Evolutionary conservation across 2,888 invertebrate genomes (phyloP).

Genomic region (Pterostichus madidus): DNA sequence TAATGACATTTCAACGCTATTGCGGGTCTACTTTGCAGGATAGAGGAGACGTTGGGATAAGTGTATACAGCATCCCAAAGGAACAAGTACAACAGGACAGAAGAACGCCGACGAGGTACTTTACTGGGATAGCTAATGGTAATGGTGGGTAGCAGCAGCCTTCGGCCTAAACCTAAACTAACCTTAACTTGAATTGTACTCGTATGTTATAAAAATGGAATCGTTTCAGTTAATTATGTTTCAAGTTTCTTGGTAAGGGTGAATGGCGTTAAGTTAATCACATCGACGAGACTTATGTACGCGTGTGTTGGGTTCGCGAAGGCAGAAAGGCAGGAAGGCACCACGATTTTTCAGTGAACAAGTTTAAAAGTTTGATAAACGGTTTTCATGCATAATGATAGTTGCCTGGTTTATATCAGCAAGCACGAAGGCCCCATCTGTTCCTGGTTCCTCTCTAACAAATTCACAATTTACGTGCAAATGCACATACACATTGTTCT

Average conservation of each 20-base stretch:
- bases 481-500: conserved; percentile 14
- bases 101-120: too few relatives aligned
- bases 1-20: too few relatives aligned
- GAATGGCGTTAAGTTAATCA: conserved; percentile 36
- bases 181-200: background rate
- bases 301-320: too few relatives aligned
- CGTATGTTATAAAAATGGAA: conserved; percentile 34
- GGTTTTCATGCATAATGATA: conserved; percentile 61
- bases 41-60: too few relatives aligned
- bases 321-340: background rate
- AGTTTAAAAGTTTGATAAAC: conserved; percentile 60
- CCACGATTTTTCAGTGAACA: conserved; percentile 49
- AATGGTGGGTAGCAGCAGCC: too few relatives aligned
- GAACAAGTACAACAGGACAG: too few relatives aligned
- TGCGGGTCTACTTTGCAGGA: too few relatives aligned
- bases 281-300: conserved; percentile 19
- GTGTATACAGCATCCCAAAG: too few relatives aligned
- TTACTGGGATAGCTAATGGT: too few relatives aligned
- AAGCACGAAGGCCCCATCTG: conserved; percentile 55
- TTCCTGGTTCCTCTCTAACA: conserved; percentile 10
- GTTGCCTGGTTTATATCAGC: conserved; percentile 53
- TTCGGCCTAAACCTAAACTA: too few relatives aligned
- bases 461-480: conserved; percentile 25
- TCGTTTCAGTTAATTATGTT: too few relatives aligned
- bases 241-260: conserved; percentile 11